Conservation (phyloP, 2,888 invertebrate genomes). For the Entomobrya proxima region DNA sequence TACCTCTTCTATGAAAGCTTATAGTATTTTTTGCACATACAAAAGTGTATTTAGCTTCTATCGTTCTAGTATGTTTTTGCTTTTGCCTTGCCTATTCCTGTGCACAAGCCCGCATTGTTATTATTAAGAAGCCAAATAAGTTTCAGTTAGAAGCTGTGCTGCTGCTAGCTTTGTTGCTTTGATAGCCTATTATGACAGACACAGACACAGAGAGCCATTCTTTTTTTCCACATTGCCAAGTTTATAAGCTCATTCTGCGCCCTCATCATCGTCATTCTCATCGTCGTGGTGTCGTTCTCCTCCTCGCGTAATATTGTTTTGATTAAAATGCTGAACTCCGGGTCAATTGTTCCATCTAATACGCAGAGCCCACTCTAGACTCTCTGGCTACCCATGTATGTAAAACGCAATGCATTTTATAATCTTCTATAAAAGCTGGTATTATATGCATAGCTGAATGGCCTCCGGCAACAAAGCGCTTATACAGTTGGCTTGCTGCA, state of each 20-base stretch:
- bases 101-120: slow-evolving; percentile 13
- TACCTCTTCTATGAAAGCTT: background rate
- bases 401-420: background rate
- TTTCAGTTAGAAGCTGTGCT: background rate
- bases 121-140: slow-evolving; percentile 33
- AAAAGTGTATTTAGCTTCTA: background rate
- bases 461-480: background rate
- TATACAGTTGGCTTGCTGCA: background rate
- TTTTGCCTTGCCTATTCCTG: background rate
- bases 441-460: background rate
- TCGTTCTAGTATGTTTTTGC: background rate
- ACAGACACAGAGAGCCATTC: background rate
- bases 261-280: background rate
- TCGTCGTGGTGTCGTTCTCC: slow-evolving; percentile 18
- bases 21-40: background rate
- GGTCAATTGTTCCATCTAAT: slow-evolving; percentile 41
- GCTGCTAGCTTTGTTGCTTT: background rate
- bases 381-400: background rate
- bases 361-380: background rate
- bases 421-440: background rate
- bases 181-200: slow-evolving; percentile 8
- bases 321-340: slow-evolving; percentile 66
- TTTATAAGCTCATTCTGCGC: background rate
- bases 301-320: slow-evolving; percentile 56
- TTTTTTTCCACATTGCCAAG: background rate